A percentile compares a stretch with the other conserved stretches of the same genome.
These are phyloP conservation scores for Cotesia congregata DNA, from an alignment of 2,888 invertebrate genomes.

Conservation along the genomic window DNA sequence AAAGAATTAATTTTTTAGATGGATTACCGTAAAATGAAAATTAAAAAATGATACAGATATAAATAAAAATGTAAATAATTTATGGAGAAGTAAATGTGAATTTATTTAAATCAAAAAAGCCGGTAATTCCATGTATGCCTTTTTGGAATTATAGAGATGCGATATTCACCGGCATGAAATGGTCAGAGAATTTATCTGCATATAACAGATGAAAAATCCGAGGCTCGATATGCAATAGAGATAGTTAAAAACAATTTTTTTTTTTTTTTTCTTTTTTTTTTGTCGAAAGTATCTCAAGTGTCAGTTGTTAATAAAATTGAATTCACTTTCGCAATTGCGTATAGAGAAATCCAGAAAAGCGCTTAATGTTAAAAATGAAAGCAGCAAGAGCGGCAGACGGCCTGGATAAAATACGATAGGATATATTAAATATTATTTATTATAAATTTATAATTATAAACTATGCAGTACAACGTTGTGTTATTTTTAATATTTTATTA, in stretches of 20 bases:
- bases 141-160: no score
- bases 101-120: no score
- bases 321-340: constrained; percentile 2
- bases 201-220: not conserved
- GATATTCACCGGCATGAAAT: no score
- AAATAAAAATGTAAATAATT: no score
- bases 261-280: not conserved
- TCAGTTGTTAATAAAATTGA: constrained; percentile 3
- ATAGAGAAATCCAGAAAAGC: constrained; percentile 27
- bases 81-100: no score
- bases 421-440: not conserved
- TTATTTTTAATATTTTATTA: no score
- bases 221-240: not conserved
- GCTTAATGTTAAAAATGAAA: constrained; percentile 27
- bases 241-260: not conserved
- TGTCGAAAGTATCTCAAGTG: not conserved
- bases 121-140: no score
- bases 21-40: no score
- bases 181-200: no score
- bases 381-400: constrained; percentile 19
- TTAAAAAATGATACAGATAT: no score
- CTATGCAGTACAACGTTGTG: no score
- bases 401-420: constrained; percentile 23
- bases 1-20: no score
- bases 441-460: not conserved